Percentiles rank a stretch among this genome's conserved stretches.
These are phyloP conservation scores for Allacma fusca DNA, from an alignment of 2,888 invertebrate genomes.

Conservation along the genomic window DNA sequence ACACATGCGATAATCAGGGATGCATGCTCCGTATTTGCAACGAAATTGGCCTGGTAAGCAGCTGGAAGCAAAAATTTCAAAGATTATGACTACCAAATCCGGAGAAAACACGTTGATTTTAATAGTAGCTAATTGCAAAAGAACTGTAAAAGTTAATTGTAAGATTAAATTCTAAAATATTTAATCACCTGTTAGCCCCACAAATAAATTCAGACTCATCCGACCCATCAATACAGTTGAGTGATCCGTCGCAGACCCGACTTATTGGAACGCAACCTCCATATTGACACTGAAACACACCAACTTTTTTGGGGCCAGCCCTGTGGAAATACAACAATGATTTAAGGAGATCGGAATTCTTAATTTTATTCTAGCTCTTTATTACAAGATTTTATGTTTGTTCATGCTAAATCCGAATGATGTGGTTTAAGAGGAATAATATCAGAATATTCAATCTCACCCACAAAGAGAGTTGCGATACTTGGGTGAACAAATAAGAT, in stretches of 20 bases:
- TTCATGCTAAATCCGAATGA: too few species aligned
- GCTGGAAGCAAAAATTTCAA: too few species aligned
- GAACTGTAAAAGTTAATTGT: too few species aligned
- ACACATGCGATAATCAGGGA: slow-evolving; percentile 55
- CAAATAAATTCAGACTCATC: slow-evolving; percentile 51
- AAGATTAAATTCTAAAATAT: too few species aligned
- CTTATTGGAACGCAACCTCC: slow-evolving; percentile 63
- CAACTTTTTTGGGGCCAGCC: slow-evolving; percentile 53
- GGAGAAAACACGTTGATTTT: too few species aligned
- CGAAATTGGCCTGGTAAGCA: slow-evolving; percentile 58
- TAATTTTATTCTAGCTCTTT: too few species aligned
- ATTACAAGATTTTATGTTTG: too few species aligned
- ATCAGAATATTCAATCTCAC: slow-evolving; percentile 36
- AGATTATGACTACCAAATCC: too few species aligned
- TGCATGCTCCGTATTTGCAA: slow-evolving; percentile 60
- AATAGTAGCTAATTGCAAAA: too few species aligned
- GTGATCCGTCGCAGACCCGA: slow-evolving; percentile 62
- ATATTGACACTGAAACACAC: slow-evolving; percentile 63
- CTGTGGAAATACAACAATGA: slow-evolving; percentile 36
- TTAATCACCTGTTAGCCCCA: slow-evolving; percentile 46
- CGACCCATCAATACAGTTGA: slow-evolving; percentile 61
- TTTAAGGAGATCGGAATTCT: not conserved
- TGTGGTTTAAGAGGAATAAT: too few species aligned
- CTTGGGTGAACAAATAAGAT: slow-evolving; percentile 56
- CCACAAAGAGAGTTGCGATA: slow-evolving; percentile 58